Evolutionary conservation across 2,113 vertebrate species (phyloP), one percentile per base, ranked within the genome.

Genomic region (Leptosomus discolor): DNA sequence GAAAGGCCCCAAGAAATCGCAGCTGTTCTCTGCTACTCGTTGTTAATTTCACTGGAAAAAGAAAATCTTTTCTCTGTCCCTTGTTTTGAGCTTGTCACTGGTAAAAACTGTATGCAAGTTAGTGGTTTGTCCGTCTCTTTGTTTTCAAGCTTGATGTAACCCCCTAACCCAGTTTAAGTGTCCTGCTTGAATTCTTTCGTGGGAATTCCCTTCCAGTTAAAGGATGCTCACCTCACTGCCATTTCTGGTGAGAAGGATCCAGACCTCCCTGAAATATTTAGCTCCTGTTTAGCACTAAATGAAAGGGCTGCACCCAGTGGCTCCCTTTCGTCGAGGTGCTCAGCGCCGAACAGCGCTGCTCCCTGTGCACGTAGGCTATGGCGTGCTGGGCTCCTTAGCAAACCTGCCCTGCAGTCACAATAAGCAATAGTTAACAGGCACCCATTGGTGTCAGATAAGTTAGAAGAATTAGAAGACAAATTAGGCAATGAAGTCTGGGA

Each of bases 401-500:
- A 79, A 65, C 51, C 76, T 75, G 60, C 45, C 71, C 61, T 8
- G 46, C 41, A 8, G 82, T 68, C 80, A 43, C 82, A n/a, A 23
- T 34, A 51, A 77, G 65, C 79, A 53, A 9, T 2, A 92, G 43
- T 84, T 92, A 87, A 48, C 1, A 8, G 73, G 86, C 97, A 96
- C 95, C 93, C 61, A 60, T 91, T 95, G 94, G 83, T 76, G 83
- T 93, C 90, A 74, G 61, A 36, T 39, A 96, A 85, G 70, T 50
- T 69, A 34, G 71, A 94, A 94, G 93, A 74, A 63, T 85, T 97
- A 24, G 81, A 90, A 97, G 87, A 93, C 88, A 97, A 97, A 98
- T 98, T 97, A 98, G 79, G 75, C 73, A 90, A 26, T 86, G 97
- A 97, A 82, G 94, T 95, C 93, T 84, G 80, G 93, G 94, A 97